Evolutionary conservation across 2,797 vertebrate genomes (phyloP).

Genomic region (Tiaroga cobitis): DNA sequence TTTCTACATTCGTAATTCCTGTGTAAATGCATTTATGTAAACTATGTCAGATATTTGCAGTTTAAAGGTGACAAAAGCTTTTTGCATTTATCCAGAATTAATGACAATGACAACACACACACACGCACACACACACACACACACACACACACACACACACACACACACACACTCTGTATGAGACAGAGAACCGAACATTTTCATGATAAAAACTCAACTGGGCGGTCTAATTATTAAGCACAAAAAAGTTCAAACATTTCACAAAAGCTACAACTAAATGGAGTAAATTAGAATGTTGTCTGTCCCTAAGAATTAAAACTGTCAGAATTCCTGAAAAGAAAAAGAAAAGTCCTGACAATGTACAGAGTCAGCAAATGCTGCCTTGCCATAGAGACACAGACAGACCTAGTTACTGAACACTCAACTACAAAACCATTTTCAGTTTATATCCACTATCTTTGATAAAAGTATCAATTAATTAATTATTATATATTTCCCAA

Average conservation of each 20-base stretch:
- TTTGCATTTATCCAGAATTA: slow-evolving; percentile 1
- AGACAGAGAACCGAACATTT: neutral
- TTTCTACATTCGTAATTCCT: neutral
- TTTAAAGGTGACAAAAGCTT: neutral
- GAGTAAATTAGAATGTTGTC: slow-evolving; percentile 10
- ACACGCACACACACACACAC: no score
- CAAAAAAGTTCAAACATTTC: neutral
- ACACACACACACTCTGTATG: neutral
- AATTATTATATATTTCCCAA: neutral
- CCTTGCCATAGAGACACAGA: slow-evolving; percentile 6
- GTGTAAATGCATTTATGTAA: neutral
- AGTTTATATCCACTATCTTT: neutral
- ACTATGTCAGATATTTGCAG: neutral
- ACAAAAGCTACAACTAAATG: slow-evolving; percentile 19
- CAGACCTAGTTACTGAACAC: neutral
- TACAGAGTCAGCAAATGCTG: slow-evolving; percentile 14
- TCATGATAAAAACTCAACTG: slow-evolving; percentile 2
- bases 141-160: neutral
- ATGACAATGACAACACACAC: neutral
- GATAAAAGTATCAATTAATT: neutral
- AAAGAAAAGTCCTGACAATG: slow-evolving; percentile 1
- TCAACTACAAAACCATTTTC: neutral
- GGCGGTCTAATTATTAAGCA: slow-evolving; percentile 5
- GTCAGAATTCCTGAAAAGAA: slow-evolving; percentile 8
- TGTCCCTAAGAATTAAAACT: slow-evolving; percentile 18